phyloP scores from a whole-genome alignment of 2,888 invertebrate species.

The Volucella zonaria region DNA sequence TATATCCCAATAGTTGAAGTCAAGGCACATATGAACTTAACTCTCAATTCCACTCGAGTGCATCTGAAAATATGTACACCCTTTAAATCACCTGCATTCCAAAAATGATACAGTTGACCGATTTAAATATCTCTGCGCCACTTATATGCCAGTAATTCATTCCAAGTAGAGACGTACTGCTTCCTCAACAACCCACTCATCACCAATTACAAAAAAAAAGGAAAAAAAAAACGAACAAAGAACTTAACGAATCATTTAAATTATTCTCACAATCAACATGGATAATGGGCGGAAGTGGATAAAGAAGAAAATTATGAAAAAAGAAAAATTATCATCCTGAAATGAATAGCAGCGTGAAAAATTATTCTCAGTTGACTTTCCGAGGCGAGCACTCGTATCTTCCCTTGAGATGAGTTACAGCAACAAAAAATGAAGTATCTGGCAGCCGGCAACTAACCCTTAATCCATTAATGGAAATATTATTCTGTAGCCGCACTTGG shows the following conservation, averaged over 20 bases:
- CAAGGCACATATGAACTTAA: too few relatives aligned
- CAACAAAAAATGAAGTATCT: constrained; percentile 14
- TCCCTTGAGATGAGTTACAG: background rate
- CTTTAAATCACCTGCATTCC: too few relatives aligned
- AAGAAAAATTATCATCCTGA: background rate
- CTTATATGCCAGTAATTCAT: too few relatives aligned
- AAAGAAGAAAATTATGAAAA: constrained; percentile 40
- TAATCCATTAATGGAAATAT: constrained; percentile 58
- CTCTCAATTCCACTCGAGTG: too few relatives aligned
- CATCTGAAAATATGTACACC: too few relatives aligned
- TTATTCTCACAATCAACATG: background rate
- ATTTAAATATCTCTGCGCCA: too few relatives aligned
- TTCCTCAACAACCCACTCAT: background rate
- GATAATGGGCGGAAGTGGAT: constrained; percentile 24
- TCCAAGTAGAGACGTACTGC: too few relatives aligned
- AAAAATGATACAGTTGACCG: too few relatives aligned
- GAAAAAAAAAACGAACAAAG: background rate
- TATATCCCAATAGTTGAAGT: too few relatives aligned
- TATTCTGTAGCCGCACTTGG: constrained; percentile 24
- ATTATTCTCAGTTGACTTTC: constrained; percentile 29
- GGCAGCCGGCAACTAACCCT: constrained; percentile 21
- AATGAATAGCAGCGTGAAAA: constrained; percentile 8
- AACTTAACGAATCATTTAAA: constrained; percentile 48
- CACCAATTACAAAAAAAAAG: constrained; percentile 1
- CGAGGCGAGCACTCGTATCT: background rate